A percentile compares a stretch with the other conserved stretches of the same genome.
Conservation (phyloP, 2,888 invertebrate genomes). For the Meganola albula region DNA sequence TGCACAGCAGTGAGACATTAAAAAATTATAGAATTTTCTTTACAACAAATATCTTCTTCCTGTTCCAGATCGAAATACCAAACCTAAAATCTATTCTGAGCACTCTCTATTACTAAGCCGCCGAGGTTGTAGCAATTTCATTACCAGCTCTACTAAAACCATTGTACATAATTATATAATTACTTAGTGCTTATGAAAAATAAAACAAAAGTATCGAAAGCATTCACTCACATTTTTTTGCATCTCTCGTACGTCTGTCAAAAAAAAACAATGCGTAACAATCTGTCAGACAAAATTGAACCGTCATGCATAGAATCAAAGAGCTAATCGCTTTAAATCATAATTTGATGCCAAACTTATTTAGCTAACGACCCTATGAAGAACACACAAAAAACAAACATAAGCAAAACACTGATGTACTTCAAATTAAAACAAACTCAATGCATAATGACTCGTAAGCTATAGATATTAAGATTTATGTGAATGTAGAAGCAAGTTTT, state of each 20-base stretch:
- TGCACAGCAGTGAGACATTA: too few relatives aligned
- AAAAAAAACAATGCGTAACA: conserved; percentile 25
- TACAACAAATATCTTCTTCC: too few relatives aligned
- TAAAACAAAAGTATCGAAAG: conserved; percentile 20
- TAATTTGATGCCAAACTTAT: conserved; percentile 20
- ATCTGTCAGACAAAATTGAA: conserved; percentile 21
- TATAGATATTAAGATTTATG: conserved; percentile 12
- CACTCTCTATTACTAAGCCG: too few relatives aligned
- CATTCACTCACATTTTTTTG: conserved; percentile 24
- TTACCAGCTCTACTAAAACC: too few relatives aligned
- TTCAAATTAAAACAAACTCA: conserved; percentile 8
- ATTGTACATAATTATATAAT: too few relatives aligned
- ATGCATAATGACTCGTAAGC: conserved; percentile 24
- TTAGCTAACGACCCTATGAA: conserved; percentile 41
- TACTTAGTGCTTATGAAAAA: conserved; percentile 22
- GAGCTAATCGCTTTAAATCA: conserved; percentile 17
- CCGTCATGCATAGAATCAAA: conserved; percentile 17
- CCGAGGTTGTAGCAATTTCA: too few relatives aligned
- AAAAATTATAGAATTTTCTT: too few relatives aligned
- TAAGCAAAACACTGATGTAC: conserved; percentile 18
- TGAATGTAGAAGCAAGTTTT: conserved; percentile 2
- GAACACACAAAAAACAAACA: conserved; percentile 29
- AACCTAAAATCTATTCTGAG: too few relatives aligned
- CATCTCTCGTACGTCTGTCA: conserved; percentile 25
- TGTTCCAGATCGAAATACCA: too few relatives aligned